phyloP scores from a whole-genome alignment of 2,888 invertebrate species.

The Lasioglossum leucozonium region DNA sequence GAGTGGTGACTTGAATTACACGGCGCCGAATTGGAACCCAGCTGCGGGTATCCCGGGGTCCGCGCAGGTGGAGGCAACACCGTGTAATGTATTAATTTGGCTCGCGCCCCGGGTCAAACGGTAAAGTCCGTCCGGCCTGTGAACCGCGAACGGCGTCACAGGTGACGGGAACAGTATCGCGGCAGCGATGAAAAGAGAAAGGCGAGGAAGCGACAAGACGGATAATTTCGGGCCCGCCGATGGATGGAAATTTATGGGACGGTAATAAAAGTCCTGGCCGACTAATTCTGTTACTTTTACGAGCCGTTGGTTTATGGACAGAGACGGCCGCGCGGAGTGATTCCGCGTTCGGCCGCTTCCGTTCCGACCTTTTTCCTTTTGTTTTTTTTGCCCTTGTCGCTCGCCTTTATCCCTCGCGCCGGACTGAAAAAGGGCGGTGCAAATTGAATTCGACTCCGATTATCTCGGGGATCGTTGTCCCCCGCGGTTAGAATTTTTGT shows the following conservation, averaged over 20 bases:
- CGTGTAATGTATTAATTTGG: slow-evolving; percentile 58
- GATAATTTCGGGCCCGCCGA: slow-evolving; percentile 20
- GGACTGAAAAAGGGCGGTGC: neutral
- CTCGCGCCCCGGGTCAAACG: slow-evolving; percentile 52
- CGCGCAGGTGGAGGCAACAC: slow-evolving; percentile 56
- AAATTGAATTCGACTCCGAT: neutral
- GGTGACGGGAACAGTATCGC: neutral
- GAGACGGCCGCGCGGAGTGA: slow-evolving; percentile 11
- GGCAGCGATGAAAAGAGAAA: neutral
- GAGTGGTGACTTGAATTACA: slow-evolving; percentile 43
- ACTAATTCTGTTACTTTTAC: slow-evolving; percentile 52
- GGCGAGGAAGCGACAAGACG: slow-evolving; percentile 24
- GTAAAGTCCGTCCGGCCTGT: slow-evolving; percentile 8
- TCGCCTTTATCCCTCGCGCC: neutral
- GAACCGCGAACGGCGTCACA: slow-evolving; percentile 30
- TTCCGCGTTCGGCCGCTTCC: neutral
- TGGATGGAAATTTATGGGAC: slow-evolving; percentile 43
- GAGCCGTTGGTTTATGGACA: slow-evolving; percentile 19
- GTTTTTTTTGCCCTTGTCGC: neutral
- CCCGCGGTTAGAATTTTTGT: neutral
- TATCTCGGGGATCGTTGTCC: neutral
- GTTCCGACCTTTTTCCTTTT: no score
- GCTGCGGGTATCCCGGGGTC: slow-evolving; percentile 46
- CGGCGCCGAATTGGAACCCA: slow-evolving; percentile 29
- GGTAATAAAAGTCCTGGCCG: slow-evolving; percentile 30